Percentiles rank a stretch among this genome's conserved stretches.
Evolutionary conservation across 2,797 vertebrate species (phyloP).

Genomic region (Spinus olivaceus): DNA sequence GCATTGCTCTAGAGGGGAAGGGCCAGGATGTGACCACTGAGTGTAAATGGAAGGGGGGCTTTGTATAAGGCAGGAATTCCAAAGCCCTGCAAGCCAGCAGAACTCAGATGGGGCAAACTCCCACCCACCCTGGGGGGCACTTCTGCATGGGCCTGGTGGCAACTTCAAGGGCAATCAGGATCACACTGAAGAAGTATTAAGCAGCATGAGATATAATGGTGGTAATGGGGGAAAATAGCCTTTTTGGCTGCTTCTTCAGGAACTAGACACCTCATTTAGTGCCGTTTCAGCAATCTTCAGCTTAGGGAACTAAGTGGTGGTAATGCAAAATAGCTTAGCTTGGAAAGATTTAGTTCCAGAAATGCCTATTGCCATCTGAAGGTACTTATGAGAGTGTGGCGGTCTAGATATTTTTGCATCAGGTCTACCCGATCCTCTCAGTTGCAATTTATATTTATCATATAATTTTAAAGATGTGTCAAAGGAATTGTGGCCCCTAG

Average conservation of each 20-base stretch:
- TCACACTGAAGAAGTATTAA: neutral
- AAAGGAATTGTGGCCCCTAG: neutral
- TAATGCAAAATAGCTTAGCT: neutral
- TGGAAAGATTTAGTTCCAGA: constrained; percentile 9
- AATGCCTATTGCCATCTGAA: constrained; percentile 30
- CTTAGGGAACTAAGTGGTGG: neutral
- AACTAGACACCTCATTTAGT: neutral
- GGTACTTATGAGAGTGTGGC: neutral
- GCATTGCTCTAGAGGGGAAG: neutral
- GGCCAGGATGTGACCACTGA: neutral
- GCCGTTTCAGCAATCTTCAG: neutral
- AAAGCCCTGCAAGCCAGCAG: neutral
- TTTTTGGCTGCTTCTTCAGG: neutral
- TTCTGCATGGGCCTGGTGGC: neutral
- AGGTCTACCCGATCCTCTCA: neutral
- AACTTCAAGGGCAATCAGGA: neutral
- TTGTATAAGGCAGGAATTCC: neutral
- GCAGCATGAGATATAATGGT: neutral
- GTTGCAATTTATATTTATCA: neutral
- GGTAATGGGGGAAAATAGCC: neutral
- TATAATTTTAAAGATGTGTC: constrained; percentile 1
- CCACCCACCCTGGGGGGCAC: neutral
- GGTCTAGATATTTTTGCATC: neutral
- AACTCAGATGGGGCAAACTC: neutral
- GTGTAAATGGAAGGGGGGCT: neutral